Evolutionary conservation across 2,113 vertebrate species (phyloP).

Genomic region (Casuarius casuarius): DNA sequence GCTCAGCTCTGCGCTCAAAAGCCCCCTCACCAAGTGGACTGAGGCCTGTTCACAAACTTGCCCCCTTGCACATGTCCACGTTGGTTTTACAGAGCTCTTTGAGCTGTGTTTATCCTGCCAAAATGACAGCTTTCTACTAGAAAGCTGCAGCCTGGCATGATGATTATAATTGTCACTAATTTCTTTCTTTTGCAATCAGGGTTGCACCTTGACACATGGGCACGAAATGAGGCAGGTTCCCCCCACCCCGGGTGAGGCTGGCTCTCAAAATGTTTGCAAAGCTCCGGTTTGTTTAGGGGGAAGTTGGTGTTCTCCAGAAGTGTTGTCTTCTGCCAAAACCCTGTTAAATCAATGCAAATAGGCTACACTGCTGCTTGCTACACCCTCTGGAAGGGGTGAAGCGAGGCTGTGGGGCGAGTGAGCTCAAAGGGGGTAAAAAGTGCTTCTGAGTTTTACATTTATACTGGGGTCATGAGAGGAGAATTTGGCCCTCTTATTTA

Average conservation of each 20-base stretch:
- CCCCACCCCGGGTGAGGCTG: neutral
- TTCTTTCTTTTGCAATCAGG: conserved; percentile 39
- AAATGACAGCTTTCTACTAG: neutral
- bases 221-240: neutral
- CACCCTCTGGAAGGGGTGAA: too few relatives aligned
- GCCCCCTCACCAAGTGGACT: neutral
- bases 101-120: conserved; percentile 13
- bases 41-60: rapidly evolving
- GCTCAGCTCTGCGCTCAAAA: neutral
- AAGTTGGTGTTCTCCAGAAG: neutral
- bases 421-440: rapidly evolving
- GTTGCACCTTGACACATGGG: neutral
- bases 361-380: too few relatives aligned
- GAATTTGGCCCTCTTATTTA: neutral
- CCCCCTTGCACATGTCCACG: neutral
- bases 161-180: conserved; percentile 64
- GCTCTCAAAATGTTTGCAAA: rapidly evolving
- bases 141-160: neutral
- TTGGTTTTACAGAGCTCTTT: neutral
- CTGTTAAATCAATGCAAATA: rapidly evolving
- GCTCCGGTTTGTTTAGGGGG: neutral
- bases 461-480: neutral
- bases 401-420: neutral
- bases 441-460: neutral
- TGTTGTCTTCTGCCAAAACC: neutral